Percentiles rank a stretch among this genome's conserved stretches.
Conservation (phyloP, 2,797 vertebrate genomes). For the Darevskia mixta region DNA sequence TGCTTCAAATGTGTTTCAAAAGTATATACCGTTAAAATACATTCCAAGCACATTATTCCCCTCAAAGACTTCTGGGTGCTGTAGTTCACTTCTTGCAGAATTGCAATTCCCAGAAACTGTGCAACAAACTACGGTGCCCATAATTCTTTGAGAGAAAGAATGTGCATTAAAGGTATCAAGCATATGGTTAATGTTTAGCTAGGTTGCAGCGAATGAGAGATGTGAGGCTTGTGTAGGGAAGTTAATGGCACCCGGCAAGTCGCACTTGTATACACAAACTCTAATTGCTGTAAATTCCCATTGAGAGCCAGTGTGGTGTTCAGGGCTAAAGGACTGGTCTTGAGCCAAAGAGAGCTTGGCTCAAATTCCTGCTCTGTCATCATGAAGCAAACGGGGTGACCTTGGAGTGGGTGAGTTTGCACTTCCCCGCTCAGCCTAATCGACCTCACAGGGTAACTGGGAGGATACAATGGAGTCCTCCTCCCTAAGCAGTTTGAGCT, state of each 20-base stretch:
- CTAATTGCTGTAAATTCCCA: not conserved
- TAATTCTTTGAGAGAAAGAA: too few relatives aligned
- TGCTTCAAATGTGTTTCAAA: too few relatives aligned
- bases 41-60: too few relatives aligned
- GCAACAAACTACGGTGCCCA: too few relatives aligned
- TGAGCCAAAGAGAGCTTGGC: not conserved
- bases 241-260: not conserved
- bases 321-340: not conserved
- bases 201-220: not conserved
- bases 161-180: too few relatives aligned
- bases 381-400: not conserved
- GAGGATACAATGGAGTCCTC: not conserved
- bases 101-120: too few relatives aligned
- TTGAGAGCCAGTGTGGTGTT: not conserved
- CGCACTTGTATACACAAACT: not conserved
- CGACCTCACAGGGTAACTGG: not conserved
- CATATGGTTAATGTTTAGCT: too few relatives aligned
- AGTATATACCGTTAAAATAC: too few relatives aligned
- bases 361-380: not conserved
- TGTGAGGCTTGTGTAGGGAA: not conserved
- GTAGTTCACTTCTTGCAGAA: too few relatives aligned
- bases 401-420: not conserved
- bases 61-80: too few relatives aligned
- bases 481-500: not conserved
- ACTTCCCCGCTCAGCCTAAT: not conserved